These are phyloP conservation scores for Lasioglossum villosulum DNA, from an alignment of 2,888 invertebrate genomes.

Conservation along the genomic window DNA sequence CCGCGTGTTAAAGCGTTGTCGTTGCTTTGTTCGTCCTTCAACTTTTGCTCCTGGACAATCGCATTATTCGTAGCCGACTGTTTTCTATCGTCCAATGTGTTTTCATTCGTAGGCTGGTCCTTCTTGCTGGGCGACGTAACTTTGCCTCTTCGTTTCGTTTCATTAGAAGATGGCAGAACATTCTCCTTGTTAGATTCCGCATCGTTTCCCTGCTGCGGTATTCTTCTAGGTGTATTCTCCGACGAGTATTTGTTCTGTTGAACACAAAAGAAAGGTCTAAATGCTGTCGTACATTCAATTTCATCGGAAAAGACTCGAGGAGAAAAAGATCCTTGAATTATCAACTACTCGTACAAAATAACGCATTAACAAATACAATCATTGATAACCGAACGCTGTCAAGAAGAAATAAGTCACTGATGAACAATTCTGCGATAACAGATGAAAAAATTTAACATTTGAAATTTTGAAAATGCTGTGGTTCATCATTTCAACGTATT, in stretches of 20 bases:
- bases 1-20: not conserved
- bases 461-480: not conserved
- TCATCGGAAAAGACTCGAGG: not conserved
- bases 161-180: conserved; percentile 47
- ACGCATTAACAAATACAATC: not conserved
- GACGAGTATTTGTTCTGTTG: conserved; percentile 16
- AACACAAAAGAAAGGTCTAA: not conserved
- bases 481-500: not conserved
- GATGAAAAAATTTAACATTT: not conserved
- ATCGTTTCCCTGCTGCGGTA: conserved; percentile 40
- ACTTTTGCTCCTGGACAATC: not conserved
- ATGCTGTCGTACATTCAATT: not conserved
- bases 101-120: not conserved
- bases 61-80: not conserved
- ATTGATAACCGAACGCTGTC: too few species aligned
- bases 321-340: not conserved
- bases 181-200: conserved; percentile 78
- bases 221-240: not conserved
- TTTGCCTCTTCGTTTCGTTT: conserved; percentile 34
- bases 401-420: too few species aligned
- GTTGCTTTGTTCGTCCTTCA: not conserved
- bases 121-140: not conserved
- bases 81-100: not conserved
- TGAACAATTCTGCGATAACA: too few species aligned
- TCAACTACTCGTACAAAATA: not conserved